phyloP scores from a whole-genome alignment of 1,140 invertebrate genomes.

The Tribolium madens region DNA sequence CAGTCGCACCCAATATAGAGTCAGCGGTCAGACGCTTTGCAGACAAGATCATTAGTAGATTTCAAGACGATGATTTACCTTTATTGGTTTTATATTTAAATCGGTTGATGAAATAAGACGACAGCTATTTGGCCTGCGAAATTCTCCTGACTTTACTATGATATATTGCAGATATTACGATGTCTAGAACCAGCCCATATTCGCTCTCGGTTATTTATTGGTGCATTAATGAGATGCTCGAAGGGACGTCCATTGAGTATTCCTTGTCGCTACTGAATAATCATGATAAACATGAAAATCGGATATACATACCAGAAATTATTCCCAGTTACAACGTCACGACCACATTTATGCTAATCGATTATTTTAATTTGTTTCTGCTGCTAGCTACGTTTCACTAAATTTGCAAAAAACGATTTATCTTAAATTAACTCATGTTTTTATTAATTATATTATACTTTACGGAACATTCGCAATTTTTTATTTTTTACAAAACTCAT shows the following conservation, averaged over 20 bases:
- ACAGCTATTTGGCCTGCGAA: constrained; percentile 28
- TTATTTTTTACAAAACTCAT: too few species aligned
- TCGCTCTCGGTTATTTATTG: constrained; percentile 31
- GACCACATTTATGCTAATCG: not conserved
- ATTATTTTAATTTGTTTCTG: not conserved
- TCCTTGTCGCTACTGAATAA: constrained; percentile 33
- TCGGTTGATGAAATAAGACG: constrained; percentile 35
- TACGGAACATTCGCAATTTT: too few species aligned
- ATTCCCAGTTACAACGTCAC: not conserved
- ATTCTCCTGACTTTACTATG: constrained; percentile 15
- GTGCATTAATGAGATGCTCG: constrained; percentile 25
- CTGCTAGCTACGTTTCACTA: not conserved
- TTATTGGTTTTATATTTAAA: constrained; percentile 38
- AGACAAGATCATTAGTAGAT: constrained; percentile 35
- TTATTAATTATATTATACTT: not conserved
- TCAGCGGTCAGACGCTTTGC: constrained; percentile 26
- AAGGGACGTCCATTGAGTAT: constrained; percentile 20
- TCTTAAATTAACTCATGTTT: not conserved
- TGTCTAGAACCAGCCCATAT: constrained; percentile 14
- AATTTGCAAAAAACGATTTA: not conserved
- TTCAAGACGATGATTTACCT: constrained; percentile 38
- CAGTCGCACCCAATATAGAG: constrained; percentile 27
- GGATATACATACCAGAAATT: not conserved
- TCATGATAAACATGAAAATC: not conserved
- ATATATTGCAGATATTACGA: constrained; percentile 23